A percentile compares a stretch with the other conserved stretches of the same genome.
These are phyloP conservation scores for Diprion similis DNA, from an alignment of 1,140 invertebrate genomes.

Conservation along the genomic window DNA sequence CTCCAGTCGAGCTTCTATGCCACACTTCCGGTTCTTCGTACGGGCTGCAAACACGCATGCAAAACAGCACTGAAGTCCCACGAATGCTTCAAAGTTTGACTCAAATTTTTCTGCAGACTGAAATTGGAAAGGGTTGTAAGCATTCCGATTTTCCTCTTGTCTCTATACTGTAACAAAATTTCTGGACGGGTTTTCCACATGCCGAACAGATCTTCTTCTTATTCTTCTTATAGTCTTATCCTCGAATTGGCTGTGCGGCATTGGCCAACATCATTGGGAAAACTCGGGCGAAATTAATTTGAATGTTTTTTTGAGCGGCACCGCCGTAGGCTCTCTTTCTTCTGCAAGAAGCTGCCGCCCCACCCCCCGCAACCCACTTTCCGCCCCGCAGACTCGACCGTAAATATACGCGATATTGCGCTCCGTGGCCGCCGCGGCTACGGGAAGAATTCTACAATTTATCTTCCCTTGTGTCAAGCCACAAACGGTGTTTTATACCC, in stretches of 20 bases:
- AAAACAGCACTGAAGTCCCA: no score
- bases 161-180: constrained; percentile 12
- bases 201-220: not conserved
- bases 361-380: constrained; percentile 23
- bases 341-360: constrained; percentile 42
- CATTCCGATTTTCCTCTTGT: constrained; percentile 26
- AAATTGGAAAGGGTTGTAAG: no score
- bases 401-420: constrained; percentile 52
- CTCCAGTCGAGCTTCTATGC: constrained; percentile 34
- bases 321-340: constrained; percentile 40
- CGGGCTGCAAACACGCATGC: no score
- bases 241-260: constrained; percentile 45
- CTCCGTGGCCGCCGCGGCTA: constrained; percentile 30
- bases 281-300: constrained; percentile 55
- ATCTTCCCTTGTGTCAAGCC: constrained; percentile 44
- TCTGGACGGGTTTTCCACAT: constrained; percentile 20
- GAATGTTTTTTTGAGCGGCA: constrained; percentile 59
- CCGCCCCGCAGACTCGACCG: constrained; percentile 28
- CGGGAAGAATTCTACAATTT: constrained; percentile 45
- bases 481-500: constrained; percentile 35
- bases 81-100: no score
- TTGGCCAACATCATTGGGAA: constrained; percentile 56
- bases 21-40: constrained; percentile 7
- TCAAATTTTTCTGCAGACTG: no score
- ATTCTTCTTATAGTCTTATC: no score